Conservation (phyloP, 1,140 invertebrate species). For the Phthorimaea operculella region DNA sequence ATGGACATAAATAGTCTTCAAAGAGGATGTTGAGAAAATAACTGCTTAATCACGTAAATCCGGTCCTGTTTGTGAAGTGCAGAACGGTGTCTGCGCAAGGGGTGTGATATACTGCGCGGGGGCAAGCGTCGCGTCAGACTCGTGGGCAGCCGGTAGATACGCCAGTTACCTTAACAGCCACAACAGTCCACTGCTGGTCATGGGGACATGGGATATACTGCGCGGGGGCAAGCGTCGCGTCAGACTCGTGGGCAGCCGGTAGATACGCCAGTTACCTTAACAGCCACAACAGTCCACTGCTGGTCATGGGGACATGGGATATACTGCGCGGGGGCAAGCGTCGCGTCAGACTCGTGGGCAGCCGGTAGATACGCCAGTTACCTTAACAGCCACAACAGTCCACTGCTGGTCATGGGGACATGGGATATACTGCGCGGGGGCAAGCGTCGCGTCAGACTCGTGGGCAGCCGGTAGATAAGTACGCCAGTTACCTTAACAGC, state of each 20-base stretch:
- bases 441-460: no score
- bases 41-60: slow-evolving; percentile 12
- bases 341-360: slow-evolving; percentile 18
- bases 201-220: no score
- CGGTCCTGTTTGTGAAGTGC: slow-evolving; percentile 27
- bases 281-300: slow-evolving; percentile 38
- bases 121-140: slow-evolving; percentile 19
- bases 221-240: slow-evolving; percentile 24
- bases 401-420: no score
- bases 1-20: no score
- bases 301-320: slow-evolving; percentile 26
- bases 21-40: no score
- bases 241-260: slow-evolving; percentile 18
- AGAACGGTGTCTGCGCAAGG: slow-evolving; percentile 34
- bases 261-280: no score
- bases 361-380: neutral
- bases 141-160: slow-evolving; percentile 17
- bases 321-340: slow-evolving; percentile 33
- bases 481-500: no score
- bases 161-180: no score
- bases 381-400: no score
- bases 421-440: no score
- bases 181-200: no score
- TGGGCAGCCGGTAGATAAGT: no score
- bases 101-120: slow-evolving; percentile 35